These are phyloP conservation scores for Poeciliopsis presidionis DNA, from an alignment of 2,797 vertebrate species.

Conservation along the genomic window DNA sequence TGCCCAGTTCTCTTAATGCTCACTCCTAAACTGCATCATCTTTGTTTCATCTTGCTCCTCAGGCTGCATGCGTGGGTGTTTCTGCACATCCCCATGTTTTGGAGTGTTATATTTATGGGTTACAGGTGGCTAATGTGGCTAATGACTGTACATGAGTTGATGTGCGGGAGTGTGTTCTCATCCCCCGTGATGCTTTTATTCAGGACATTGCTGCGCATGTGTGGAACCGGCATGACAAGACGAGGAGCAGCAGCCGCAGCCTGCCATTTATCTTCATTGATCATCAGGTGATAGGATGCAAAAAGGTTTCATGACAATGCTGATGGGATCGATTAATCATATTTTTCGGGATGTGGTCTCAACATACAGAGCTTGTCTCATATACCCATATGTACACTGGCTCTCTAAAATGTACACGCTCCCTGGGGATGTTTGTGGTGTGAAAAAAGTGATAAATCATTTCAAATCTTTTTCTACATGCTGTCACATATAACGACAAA, in stretches of 20 bases:
- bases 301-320: slow-evolving; percentile 61
- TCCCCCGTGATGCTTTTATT: slow-evolving; percentile 42
- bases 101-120: neutral
- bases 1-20: slow-evolving; percentile 65
- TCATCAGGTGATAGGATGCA: slow-evolving; percentile 63
- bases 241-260: slow-evolving; percentile 42
- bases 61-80: slow-evolving; percentile 31
- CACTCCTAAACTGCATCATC: slow-evolving; percentile 52
- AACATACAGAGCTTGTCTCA: slow-evolving; percentile 25
- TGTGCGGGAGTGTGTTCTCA: neutral
- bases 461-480: neutral
- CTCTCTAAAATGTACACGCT: neutral
- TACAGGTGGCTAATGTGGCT: slow-evolving; percentile 1
- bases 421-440: neutral
- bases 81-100: neutral
- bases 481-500: neutral
- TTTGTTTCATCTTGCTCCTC: slow-evolving; percentile 54
- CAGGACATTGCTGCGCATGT: slow-evolving; percentile 22
- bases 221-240: slow-evolving; percentile 36
- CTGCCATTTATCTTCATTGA: slow-evolving; percentile 61
- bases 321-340: slow-evolving; percentile 75
- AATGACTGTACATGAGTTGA: slow-evolving; percentile 4
- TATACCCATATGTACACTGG: slow-evolving; percentile 12
- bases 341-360: slow-evolving; percentile 45
- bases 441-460: neutral